These are phyloP conservation scores for Brachymystax lenok DNA, from an alignment of 2,797 vertebrate species.

Conservation along the genomic window DNA sequence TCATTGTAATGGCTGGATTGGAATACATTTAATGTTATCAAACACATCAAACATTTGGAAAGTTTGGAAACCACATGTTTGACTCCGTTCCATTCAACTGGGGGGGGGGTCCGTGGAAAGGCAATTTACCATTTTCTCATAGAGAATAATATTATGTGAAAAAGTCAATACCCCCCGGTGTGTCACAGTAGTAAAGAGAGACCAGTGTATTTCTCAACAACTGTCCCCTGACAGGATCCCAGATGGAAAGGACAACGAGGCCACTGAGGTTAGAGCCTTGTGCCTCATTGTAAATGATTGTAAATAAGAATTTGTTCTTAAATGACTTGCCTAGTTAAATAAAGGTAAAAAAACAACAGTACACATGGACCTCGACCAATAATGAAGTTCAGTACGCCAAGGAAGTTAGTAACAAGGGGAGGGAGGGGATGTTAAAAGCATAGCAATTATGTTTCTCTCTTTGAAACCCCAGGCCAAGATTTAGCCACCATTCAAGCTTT, in stretches of 20 bases:
- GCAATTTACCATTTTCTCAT: too few relatives aligned
- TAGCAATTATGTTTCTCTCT: slow-evolving; percentile 61
- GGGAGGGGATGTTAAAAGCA: slow-evolving; percentile 44
- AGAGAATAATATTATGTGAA: too few relatives aligned
- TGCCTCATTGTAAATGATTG: neutral
- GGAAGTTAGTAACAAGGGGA: slow-evolving; percentile 22
- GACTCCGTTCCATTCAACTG: too few relatives aligned
- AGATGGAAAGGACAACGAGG: slow-evolving; percentile 1
- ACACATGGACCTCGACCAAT: slow-evolving; percentile 21
- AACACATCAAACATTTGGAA: too few relatives aligned
- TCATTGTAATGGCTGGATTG: too few relatives aligned
- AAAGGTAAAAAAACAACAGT: too few relatives aligned
- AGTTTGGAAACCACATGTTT: too few relatives aligned
- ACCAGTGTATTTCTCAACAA: slow-evolving; percentile 21
- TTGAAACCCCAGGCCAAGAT: slow-evolving; percentile 67
- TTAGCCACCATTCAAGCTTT: slow-evolving; percentile 75
- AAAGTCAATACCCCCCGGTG: neutral
- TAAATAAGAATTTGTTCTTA: too few relatives aligned
- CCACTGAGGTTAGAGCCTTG: slow-evolving; percentile 10
- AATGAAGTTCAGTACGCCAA: slow-evolving; percentile 39
- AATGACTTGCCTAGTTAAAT: too few relatives aligned
- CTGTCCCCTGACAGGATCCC: slow-evolving; percentile 19
- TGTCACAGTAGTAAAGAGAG: slow-evolving; percentile 12
- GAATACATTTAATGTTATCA: too few relatives aligned
- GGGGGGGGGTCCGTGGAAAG: too few relatives aligned